Evolutionary conservation across 2,888 invertebrate genomes (phyloP), one percentile per base, ranked within the genome.

Genomic region (Stenoptilia bipunctidactyla): DNA sequence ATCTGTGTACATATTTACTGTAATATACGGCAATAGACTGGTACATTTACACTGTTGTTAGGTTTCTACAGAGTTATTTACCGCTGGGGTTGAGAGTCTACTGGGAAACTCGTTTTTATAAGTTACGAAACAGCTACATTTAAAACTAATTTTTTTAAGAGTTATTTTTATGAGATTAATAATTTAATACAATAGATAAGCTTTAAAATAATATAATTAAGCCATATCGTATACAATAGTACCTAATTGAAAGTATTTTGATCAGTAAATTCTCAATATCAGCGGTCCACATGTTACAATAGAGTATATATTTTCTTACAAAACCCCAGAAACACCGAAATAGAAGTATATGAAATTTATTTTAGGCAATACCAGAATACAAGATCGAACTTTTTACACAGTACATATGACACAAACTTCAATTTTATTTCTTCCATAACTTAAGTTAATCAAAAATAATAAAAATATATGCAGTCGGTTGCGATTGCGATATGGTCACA

Each of bases 331-430:
- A 60, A 73, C 62, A 65, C 73, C 66, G 67, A 69, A 69, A 77
- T 79, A 76, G 72, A 73, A 56, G 13, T 74, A 80, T 73, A 75
- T 70, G 45, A 70, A 66, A 73, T 80, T 80, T 59, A 75, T 75
- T 82, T 80, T 71, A 71, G 66, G 72, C 80, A 77, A 82, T 74
- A 69, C 83, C 83, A 83, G 83, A 83, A 79, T 82, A 83, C 83
- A 83, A 83, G 83, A 83, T 83, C 82, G 53, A 69, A 82, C 82
- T 82, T 83, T 82, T 83, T 83, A 82, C 82, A 79, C 65, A 72
- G 13, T 34, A 34, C 66, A 68, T 64, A 72, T 64, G 49, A 62
- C 57, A 59, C 63, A 61, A 51, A 56, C 51, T 68, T 68, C 45
- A 50, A 45, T 66, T 66, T 54, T 46, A 34, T 38, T 45, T 52